Evolutionary conservation across 2,888 invertebrate genomes (phyloP).

Genomic region (Chloromyia formosa): DNA sequence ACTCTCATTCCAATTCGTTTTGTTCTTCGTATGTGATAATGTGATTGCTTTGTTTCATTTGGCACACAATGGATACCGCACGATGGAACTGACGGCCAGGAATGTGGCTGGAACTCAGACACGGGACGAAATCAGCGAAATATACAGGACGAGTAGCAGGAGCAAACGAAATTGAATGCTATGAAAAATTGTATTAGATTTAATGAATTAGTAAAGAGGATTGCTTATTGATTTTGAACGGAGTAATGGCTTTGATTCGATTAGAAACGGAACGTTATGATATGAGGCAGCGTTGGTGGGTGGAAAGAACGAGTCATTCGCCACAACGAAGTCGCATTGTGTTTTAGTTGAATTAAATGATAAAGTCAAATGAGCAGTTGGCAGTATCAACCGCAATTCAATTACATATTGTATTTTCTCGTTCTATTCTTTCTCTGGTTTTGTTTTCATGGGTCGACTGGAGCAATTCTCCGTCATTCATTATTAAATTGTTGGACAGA

Average conservation of each 20-base stretch:
- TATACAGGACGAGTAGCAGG: neutral
- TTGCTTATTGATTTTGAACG: conserved; percentile 53
- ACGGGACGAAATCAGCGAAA: neutral
- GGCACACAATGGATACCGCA: conserved; percentile 15
- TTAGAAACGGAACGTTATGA: conserved; percentile 33
- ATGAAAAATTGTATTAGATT: conserved; percentile 54
- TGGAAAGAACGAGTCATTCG: conserved; percentile 5
- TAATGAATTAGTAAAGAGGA: conserved; percentile 55
- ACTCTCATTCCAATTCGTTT: conserved; percentile 29
- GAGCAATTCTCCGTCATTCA: neutral
- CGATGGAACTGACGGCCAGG: neutral
- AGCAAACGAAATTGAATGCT: conserved; percentile 33
- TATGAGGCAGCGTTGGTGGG: conserved; percentile 43
- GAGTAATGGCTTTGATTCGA: conserved; percentile 38
- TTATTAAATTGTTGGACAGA: neutral
- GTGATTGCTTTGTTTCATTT: conserved; percentile 54
- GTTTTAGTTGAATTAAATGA: conserved; percentile 37
- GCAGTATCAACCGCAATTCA: neutral
- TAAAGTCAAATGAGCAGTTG: conserved; percentile 38
- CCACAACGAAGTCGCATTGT: conserved; percentile 13
- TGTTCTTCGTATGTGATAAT: conserved; percentile 52
- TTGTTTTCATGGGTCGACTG: neutral
- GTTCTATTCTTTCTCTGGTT: no score
- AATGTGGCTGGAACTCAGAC: neutral
- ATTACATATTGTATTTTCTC: neutral